Conservation (phyloP, 2,888 invertebrate genomes). For the Parapristionchus giblindavisi region DNA sequence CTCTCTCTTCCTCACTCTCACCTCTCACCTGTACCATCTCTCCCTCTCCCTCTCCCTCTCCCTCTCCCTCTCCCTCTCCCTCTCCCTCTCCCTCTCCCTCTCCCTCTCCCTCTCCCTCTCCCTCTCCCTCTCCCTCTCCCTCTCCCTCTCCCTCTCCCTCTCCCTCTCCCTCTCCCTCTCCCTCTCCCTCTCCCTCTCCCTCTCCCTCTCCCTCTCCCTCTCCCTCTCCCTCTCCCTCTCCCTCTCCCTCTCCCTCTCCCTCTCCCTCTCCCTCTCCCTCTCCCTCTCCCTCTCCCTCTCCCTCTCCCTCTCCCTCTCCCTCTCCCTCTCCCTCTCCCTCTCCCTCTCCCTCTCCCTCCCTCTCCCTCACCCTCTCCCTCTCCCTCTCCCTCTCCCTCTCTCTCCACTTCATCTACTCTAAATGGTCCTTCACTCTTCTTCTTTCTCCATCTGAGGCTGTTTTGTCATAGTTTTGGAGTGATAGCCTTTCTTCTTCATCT, state of each 20-base stretch:
- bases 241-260: background rate
- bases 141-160: no score
- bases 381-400: constrained; percentile 34
- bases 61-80: background rate
- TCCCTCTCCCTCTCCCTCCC: constrained; percentile 40
- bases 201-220: background rate
- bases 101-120: constrained; percentile 1
- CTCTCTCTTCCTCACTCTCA: no score
- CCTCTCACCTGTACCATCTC: background rate
- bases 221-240: background rate
- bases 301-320: background rate
- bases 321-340: constrained; percentile 45
- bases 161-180: background rate
- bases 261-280: background rate
- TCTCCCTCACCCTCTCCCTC: constrained; percentile 23
- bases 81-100: constrained; percentile 6
- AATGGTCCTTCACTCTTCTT: background rate
- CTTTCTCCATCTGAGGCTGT: background rate
- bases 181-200: background rate
- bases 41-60: constrained; percentile 7
- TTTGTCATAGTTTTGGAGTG: background rate
- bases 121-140: constrained; percentile 1
- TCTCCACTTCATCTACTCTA: background rate
- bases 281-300: background rate
- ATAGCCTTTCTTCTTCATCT: background rate